phyloP scores from a whole-genome alignment of 1,140 invertebrate species.

The Neotoxoptera formosana region DNA sequence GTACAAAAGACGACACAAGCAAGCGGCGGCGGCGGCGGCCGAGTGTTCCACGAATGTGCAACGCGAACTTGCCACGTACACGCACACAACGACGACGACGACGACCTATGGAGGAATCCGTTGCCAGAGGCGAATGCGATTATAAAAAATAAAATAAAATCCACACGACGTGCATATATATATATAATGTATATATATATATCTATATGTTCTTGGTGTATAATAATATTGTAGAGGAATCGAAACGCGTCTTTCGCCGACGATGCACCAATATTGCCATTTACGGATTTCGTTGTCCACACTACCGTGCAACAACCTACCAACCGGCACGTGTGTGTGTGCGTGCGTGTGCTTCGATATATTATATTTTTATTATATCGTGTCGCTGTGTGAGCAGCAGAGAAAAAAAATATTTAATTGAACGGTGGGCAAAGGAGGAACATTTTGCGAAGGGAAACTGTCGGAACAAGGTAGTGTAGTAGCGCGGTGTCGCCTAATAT shows the following conservation, averaged over 20 bases:
- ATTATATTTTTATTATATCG: not conserved
- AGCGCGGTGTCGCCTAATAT: not conserved
- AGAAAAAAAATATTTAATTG: not conserved
- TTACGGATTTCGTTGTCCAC: slow-evolving; percentile 46
- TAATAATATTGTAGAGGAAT: slow-evolving; percentile 5
- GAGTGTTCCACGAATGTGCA: slow-evolving; percentile 28
- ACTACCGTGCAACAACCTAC: not conserved
- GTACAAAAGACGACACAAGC: not conserved
- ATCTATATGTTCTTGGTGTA: not conserved
- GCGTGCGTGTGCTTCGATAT: not conserved
- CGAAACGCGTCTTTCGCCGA: slow-evolving; percentile 18
- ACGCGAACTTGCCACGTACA: slow-evolving; percentile 38
- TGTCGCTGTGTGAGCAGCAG: not conserved
- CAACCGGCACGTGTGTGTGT: not conserved
- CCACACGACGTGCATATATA: not conserved
- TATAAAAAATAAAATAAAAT: slow-evolving; percentile 28
- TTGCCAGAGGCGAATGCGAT: slow-evolving; percentile 46
- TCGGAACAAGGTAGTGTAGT: not conserved
- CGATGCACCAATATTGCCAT: slow-evolving; percentile 45
- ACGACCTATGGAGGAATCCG: slow-evolving; percentile 56
- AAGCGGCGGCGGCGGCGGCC: too few relatives aligned
- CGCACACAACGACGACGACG: not conserved
- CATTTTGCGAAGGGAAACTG: not conserved
- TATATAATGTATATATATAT: not conserved
- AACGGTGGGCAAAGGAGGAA: not conserved